Percentiles rank a stretch among this genome's conserved stretches.
These are phyloP conservation scores for Porites evermanni DNA, from an alignment of 92 coral and sea anemone genomes.

Conservation along the genomic window DNA sequence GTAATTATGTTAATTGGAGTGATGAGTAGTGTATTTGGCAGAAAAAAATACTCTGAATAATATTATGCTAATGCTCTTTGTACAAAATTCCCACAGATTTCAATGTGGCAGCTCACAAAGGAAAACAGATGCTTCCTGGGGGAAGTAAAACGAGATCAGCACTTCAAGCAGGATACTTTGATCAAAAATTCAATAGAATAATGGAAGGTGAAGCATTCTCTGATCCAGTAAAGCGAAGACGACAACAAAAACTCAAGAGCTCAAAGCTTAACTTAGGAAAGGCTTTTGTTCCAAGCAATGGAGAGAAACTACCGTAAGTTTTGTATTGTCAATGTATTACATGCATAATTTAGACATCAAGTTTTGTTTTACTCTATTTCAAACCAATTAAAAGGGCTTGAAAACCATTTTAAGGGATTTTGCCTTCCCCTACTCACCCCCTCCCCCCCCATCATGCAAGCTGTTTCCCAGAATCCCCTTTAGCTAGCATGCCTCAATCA, in stretches of 20 bases:
- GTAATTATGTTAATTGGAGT: not conserved
- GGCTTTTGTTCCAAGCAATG: constrained; percentile 97
- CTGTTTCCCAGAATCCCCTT: no score
- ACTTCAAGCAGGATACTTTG: constrained; percentile 94
- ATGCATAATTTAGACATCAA: no score
- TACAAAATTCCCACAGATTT: constrained; percentile 62
- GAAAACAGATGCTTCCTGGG: constrained; percentile 98
- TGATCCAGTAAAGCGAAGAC: constrained; percentile 90
- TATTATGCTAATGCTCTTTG: not conserved
- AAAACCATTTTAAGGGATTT: no score
- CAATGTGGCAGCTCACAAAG: constrained; percentile 93
- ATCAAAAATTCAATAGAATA: constrained; percentile 86
- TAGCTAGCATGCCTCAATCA: no score
- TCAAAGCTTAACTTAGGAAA: constrained; percentile 86
- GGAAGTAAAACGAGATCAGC: constrained; percentile 91
- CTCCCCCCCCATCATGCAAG: no score
- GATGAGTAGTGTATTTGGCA: no score
- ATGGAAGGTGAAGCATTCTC: constrained; percentile 90
- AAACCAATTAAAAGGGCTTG: no score
- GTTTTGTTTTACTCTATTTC: no score
- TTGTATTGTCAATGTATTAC: not conserved
- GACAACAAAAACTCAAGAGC: constrained; percentile 87
- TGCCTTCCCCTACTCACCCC: no score
- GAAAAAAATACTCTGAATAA: no score
- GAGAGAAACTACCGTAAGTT: constrained; percentile 93